A percentile compares a stretch with the other conserved stretches of the same genome.
Conservation (phyloP, 2,797 vertebrate genomes). For the Galagoides demidoff region DNA sequence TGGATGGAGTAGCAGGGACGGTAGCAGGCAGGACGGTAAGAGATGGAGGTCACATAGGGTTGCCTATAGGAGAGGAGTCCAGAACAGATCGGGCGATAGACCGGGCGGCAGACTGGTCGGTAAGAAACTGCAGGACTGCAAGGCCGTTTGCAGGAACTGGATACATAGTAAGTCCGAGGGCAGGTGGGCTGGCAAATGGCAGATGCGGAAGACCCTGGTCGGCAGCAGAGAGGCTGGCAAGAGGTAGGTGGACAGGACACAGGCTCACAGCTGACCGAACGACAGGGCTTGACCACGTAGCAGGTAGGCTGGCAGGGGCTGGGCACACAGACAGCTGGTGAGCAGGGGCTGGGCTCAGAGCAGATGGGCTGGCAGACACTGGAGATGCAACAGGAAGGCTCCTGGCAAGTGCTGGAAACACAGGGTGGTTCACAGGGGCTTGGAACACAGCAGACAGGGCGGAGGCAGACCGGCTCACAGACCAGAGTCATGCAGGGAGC, state of each 20-base stretch:
- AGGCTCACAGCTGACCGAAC: constrained; percentile 64
- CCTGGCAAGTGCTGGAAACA: constrained; percentile 58
- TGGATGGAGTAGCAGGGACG: constrained; percentile 73
- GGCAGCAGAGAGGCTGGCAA: constrained; percentile 57
- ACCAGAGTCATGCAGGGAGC: constrained; percentile 61
- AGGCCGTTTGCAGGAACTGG: constrained; percentile 69
- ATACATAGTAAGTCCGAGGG: constrained; percentile 75
- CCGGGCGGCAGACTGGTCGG: constrained; percentile 51
- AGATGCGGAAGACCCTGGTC: constrained; percentile 75
- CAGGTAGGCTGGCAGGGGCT: constrained; percentile 60
- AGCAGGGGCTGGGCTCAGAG: constrained; percentile 67
- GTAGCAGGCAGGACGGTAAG: constrained; percentile 76
- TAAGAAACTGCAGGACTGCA: constrained; percentile 47
- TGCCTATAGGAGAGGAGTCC: constrained; percentile 64
- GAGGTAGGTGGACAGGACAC: constrained; percentile 44
- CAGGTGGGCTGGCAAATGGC: constrained; percentile 66
- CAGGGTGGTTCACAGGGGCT: constrained; percentile 64
- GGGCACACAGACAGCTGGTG: constrained; percentile 58
- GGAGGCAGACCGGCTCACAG: constrained; percentile 72
- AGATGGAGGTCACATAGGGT: constrained; percentile 67
- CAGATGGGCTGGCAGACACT: constrained; percentile 72
- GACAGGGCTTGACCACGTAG: constrained; percentile 67
- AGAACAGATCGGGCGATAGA: constrained; percentile 67
- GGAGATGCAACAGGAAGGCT: constrained; percentile 67
- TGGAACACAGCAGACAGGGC: constrained; percentile 66